Evolutionary conservation across 2,888 invertebrate genomes (phyloP), one percentile per base, ranked within the genome.

Genomic region (Eilema griseolum): DNA sequence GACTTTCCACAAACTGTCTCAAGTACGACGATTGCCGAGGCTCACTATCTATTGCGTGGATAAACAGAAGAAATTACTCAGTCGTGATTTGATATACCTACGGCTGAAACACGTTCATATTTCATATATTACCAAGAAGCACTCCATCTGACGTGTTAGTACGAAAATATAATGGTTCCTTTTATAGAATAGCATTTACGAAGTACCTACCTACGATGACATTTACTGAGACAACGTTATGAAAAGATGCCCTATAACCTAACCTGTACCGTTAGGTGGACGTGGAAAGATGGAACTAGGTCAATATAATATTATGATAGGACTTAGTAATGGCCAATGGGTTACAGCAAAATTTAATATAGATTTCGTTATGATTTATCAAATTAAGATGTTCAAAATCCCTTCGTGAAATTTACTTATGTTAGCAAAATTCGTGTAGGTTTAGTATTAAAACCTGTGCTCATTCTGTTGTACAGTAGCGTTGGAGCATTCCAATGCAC

Each of bases 171-270:
- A 59, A 66, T 65, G 41, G 66, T 68, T 61, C 28, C 16, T 71
- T 46, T 72, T 63, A 56, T 72, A 70, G 60, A 65, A 67, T 66
- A 71, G 69, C 72, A 69, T 81, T 79, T 69, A 26, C 71, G 24
- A 63, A 66, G 66, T 69, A 70, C 20, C 20, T 8, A 46, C 31
- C 28, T 28, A 4, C 5, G 41, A 60, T 76, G 79, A 64, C 67
- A 74, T 78, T 81, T 80, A 71, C 67, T 61, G 70, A 60, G 61
- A 61, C 33, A 37, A 37, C 12, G 33, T 37, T 37, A 37, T 37
- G 33, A 37, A 37, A 37, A 37, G 33, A 37, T 37, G 3, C 33
- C 12, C 33, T 37, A 37, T 37, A 37, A 37, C 33, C 12, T 11
- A 12, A 37, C 33, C 33, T 37, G 33, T 33, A 33, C 10, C 33